phyloP scores from a whole-genome alignment of 1,140 invertebrate genomes.

The Ganaspis sp. region DNA sequence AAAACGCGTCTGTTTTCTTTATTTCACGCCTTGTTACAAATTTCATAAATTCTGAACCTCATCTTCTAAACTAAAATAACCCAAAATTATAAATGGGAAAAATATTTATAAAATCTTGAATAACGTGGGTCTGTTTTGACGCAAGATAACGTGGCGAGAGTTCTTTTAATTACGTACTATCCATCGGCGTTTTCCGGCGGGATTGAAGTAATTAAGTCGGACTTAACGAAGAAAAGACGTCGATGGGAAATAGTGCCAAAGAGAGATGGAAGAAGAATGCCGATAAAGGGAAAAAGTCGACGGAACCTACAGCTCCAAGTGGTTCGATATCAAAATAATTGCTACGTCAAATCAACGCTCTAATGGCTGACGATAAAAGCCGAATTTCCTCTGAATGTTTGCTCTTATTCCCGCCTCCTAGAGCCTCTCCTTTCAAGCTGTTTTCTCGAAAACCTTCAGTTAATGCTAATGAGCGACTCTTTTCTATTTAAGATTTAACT shows the following conservation, averaged over 20 bases:
- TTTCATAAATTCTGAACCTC: no score
- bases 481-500: neutral
- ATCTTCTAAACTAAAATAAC: neutral
- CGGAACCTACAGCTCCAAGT: constrained; percentile 41
- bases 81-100: neutral
- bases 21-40: no score
- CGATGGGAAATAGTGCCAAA: neutral
- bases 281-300: constrained; percentile 41
- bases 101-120: constrained; percentile 11
- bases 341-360: constrained; percentile 55
- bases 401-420: neutral
- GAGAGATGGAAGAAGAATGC: constrained; percentile 14
- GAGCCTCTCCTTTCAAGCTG: neutral
- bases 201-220: constrained; percentile 66
- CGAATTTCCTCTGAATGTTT: neutral
- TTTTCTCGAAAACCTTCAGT: neutral
- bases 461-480: constrained; percentile 4
- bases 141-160: constrained; percentile 42
- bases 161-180: constrained; percentile 64
- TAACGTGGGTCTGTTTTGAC: neutral
- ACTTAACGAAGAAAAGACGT: constrained; percentile 64
- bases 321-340: constrained; percentile 66
- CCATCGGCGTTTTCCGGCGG: constrained; percentile 63
- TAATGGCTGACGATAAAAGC: constrained; percentile 35
- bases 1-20: no score